phyloP scores from a whole-genome alignment of 2,113 vertebrate genomes.

The Triplophysa dalaica region DNA sequence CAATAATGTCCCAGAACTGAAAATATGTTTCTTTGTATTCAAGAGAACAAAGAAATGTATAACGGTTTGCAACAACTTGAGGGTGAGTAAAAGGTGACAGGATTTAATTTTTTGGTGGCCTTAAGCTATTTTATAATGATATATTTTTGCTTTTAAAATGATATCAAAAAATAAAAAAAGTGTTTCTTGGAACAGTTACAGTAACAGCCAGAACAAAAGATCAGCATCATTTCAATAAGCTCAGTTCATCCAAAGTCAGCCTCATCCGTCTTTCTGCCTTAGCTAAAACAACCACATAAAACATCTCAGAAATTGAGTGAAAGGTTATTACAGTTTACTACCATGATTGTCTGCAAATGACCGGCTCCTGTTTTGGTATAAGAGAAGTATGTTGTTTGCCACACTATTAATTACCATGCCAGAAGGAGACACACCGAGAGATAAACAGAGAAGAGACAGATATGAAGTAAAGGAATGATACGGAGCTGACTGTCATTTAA shows the following conservation, averaged over 20 bases:
- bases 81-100: too few relatives aligned
- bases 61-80: too few relatives aligned
- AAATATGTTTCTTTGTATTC: too few relatives aligned
- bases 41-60: too few relatives aligned
- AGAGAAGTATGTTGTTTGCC: not conserved
- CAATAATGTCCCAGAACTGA: too few relatives aligned
- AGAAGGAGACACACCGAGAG: conserved; percentile 16
- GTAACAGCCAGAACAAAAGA: not conserved
- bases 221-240: not conserved
- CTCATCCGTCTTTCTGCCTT: not conserved
- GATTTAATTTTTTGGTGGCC: too few relatives aligned
- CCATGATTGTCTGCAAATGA: not conserved
- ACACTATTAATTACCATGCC: not conserved
- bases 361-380: conserved; percentile 20
- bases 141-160: not conserved
- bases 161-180: not conserved
- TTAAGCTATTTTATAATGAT: too few relatives aligned
- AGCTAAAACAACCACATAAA: conserved; percentile 42
- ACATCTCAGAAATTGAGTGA: not conserved
- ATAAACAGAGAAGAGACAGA: conserved; percentile 8
- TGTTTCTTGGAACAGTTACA: not conserved
- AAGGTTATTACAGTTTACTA: not conserved
- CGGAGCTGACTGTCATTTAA: conserved; percentile 42
- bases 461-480: not conserved
- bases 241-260: conserved; percentile 13